Base-by-base conservation (phyloP, 2,888 invertebrate species). In the Anthoptus insignis region DNA sequence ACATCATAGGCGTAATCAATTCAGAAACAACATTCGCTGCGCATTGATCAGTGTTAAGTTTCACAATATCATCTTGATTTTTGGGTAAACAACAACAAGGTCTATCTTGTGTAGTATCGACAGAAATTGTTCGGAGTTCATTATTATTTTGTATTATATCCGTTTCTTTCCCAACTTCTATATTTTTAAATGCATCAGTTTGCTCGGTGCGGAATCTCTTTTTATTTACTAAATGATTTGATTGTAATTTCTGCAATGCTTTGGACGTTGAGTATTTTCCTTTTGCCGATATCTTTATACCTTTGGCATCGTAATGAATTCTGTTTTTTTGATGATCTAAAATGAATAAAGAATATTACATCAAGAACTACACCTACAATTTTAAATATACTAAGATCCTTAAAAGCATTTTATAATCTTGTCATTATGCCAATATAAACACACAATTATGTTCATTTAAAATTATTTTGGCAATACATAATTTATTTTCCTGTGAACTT, bases 51-150 rank as follows among this genome's bases (percentile, higher is more conserved):
- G 59, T 21, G 67, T n/a, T 53, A 19, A 7, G 49, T 57, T n/a
- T 45, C n/a, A 8, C 21, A n/a, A 4, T 19, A 16, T 7, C 29
- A 24, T 56, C 68, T 4, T 42, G 6, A 29, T 68, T 52, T 3
- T 59, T 69, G 1, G 71, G 57, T 7, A 66, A 4, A 66, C 81
- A 81, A 57, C 78, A 78, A 52, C 86, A 87, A 0, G 87, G 87
- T 59, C 84, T 77, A 47, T 87, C 85, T 22, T 72, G 67, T 1
- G 81, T 80, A 1, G 87, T 87, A 24, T 87, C 87, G 11, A 79
- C 74, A 56, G 76, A 73, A 1, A 78, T 69, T 16, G 67, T 68
- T 6, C 69, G 68, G 21, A 52, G 45, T 14, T 29, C 34, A 16
- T 50, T 47, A n/a, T n/a, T 64, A 59, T 54, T 58, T 61, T 13